Evolutionary conservation across 23 tunicate species (phyloP).

Genomic region (Halocynthia roretzi): DNA sequence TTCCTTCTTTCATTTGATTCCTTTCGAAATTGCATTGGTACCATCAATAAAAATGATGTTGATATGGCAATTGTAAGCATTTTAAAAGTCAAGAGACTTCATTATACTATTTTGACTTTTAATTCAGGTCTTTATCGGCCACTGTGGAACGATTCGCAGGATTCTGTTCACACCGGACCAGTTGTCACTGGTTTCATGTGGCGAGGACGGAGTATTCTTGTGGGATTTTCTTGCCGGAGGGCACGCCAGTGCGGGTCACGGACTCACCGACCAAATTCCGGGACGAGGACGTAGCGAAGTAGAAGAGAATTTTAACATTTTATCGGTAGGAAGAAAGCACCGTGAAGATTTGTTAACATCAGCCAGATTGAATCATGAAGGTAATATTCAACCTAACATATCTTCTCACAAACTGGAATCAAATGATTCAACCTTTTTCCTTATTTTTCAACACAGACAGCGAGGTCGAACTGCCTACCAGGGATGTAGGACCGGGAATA

Average conservation of each 20-base stretch:
- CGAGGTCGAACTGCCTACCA: too few relatives aligned
- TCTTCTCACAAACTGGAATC: too few relatives aligned
- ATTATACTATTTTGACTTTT: background rate
- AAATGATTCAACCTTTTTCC: too few relatives aligned
- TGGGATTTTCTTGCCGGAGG: conserved; percentile 60
- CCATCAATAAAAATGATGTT: background rate
- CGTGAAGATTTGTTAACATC: conserved; percentile 2
- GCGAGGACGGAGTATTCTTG: conserved; percentile 55
- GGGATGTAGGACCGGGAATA: too few relatives aligned
- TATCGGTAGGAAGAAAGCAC: conserved; percentile 21
- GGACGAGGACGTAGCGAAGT: background rate
- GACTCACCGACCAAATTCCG: background rate
- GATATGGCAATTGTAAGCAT: background rate
- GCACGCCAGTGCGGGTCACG: background rate
- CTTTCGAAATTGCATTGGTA: background rate
- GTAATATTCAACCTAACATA: background rate
- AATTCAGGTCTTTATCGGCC: conserved; percentile 76
- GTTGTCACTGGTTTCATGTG: conserved; percentile 40
- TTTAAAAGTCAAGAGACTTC: background rate
- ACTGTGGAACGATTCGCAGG: conserved; percentile 40
- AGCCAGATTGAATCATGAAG: conserved; percentile 16
- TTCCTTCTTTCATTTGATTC: background rate
- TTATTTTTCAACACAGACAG: too few relatives aligned
- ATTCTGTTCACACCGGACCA: conserved; percentile 67
- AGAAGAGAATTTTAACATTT: conserved; percentile 1